Conservation (phyloP, 2,888 invertebrate genomes). For the Cylindroiulus punctatus region DNA sequence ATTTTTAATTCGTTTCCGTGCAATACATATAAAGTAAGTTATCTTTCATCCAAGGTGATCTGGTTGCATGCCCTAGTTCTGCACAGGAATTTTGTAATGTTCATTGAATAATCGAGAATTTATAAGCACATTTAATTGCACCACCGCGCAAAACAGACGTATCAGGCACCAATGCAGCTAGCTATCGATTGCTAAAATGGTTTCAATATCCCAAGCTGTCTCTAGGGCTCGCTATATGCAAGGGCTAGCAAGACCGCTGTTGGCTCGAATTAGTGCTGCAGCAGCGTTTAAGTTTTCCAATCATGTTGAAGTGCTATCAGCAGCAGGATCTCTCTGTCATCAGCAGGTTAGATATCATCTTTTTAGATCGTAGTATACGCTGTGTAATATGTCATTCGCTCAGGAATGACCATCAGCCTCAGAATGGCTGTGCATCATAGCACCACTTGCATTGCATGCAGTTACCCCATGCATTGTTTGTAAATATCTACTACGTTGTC, state of each 20-base stretch:
- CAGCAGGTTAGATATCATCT: background rate
- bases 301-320: background rate
- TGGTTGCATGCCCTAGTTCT: background rate
- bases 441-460: too few species aligned
- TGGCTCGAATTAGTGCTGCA: slow-evolving; percentile 5
- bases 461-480: too few species aligned
- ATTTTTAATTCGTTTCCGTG: background rate
- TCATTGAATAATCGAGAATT: too few species aligned
- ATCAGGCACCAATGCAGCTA: background rate
- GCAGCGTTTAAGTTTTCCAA: background rate
- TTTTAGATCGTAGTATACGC: background rate
- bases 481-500: too few species aligned
- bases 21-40: background rate
- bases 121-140: too few species aligned
- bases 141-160: too few species aligned
- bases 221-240: slow-evolving; percentile 25
- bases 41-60: slow-evolving; percentile 25
- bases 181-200: slow-evolving; percentile 6
- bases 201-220: slow-evolving; percentile 27
- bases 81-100: too few species aligned
- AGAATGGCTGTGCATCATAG: too few species aligned
- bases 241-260: background rate
- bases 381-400: too few species aligned
- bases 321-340: background rate
- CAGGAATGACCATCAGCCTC: too few species aligned